Evolutionary conservation across 2,113 vertebrate species (phyloP).

Genomic region (Balaeniceps rex): DNA sequence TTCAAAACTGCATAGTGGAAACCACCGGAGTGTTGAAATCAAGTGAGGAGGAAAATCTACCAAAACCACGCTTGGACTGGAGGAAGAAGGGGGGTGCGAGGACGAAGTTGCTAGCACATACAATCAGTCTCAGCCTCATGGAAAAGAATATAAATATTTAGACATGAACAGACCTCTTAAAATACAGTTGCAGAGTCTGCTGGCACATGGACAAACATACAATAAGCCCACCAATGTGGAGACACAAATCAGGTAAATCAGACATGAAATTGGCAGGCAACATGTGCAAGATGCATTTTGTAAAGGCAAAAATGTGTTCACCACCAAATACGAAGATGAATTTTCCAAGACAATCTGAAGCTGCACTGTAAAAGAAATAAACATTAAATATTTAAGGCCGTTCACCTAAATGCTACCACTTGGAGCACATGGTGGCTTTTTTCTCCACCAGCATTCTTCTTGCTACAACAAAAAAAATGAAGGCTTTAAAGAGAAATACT

Average conservation of each 20-base stretch:
- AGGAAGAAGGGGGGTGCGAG: background rate
- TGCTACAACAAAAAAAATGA: background rate
- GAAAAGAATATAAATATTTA: slow-evolving; percentile 60
- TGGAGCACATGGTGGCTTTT: slow-evolving; percentile 28
- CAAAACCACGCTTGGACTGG: background rate
- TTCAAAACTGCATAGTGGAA: background rate
- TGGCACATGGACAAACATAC: slow-evolving; percentile 49
- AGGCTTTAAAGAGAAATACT: slow-evolving; percentile 52
- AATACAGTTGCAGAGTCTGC: slow-evolving; percentile 60
- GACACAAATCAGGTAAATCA: slow-evolving; percentile 63
- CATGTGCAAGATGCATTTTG: background rate
- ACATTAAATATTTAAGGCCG: slow-evolving; percentile 39
- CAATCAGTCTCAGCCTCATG: slow-evolving; percentile 27
- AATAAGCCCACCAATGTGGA: slow-evolving; percentile 58
- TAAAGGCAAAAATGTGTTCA: slow-evolving; percentile 46
- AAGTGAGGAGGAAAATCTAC: slow-evolving; percentile 1
- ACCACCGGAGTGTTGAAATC: background rate
- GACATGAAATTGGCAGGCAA: slow-evolving; percentile 51
- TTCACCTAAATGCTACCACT: slow-evolving; percentile 21
- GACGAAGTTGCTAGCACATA: slow-evolving; percentile 2
- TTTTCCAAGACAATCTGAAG: slow-evolving; percentile 35
- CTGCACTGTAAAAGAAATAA: background rate
- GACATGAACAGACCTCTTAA: slow-evolving; percentile 53
- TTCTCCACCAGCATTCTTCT: slow-evolving; percentile 14
- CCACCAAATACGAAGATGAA: background rate